Evolutionary conservation across 23 tunicate species (phyloP), one percentile per base, ranked within the genome.

Genomic region (Halocynthia aurantium): DNA sequence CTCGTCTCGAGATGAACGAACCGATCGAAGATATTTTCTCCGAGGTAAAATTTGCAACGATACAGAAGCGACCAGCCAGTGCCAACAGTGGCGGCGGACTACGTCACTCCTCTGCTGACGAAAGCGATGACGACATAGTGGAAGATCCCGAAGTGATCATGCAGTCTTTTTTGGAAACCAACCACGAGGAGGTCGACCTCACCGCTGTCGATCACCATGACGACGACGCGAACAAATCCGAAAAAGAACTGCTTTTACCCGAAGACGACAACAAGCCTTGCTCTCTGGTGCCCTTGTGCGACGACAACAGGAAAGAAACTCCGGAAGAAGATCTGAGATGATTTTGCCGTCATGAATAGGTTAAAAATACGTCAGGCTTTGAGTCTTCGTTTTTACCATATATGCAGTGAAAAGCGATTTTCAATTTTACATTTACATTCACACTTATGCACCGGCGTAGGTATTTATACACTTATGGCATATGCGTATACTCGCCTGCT

Each of bases 1-100:
- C 98, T 7, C 70, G 92, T 10, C 78, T 92, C 15, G 98, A 92
- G 20, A 84, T 84, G 88, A 88, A 88, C 85, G 86, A 87, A 17
- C 98, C 98, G 40, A 92, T 92, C 22, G 98, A 92, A 70, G 98
- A 92, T 55, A 81, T 92, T 75, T 92, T 92, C 77, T 54, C 91
- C 8, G 98, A 78, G 40, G 72, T 92, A 6, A 74, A 81, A 60
- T 92, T 92, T 50, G 83, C 73, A 67, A 86, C 75, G 51, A 83
- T 92, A 52, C 84, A 91, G 7, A 78, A 80, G 57, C 64, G 56
- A 2, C 62, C 78, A 21, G 5, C 78, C 10, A 79, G 69, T 12
- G 6, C 49, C 52, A 21, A 74, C 49, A 22, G 40, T 61, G 52
- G 57, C 50, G 13, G 57, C 76, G 65, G 19, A 4, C 44, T 31